Percentiles rank a stretch among this genome's conserved stretches.
These are phyloP conservation scores for Entomobrya multifasciata DNA, from an alignment of 2,888 invertebrate species.

Conservation along the genomic window DNA sequence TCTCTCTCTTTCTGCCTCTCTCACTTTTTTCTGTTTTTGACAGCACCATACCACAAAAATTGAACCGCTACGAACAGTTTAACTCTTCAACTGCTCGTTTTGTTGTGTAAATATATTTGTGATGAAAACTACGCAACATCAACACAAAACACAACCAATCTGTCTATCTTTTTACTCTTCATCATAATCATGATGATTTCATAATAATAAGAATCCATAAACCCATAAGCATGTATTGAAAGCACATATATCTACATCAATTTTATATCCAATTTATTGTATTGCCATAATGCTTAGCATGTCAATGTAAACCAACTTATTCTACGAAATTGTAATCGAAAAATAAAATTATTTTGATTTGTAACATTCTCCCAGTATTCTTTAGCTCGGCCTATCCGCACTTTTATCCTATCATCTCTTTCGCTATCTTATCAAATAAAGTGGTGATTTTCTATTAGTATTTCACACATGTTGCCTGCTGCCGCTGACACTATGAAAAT, in stretches of 20 bases:
- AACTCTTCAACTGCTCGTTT: neutral
- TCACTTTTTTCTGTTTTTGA: too few species aligned
- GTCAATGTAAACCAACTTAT: too few species aligned
- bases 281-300: too few species aligned
- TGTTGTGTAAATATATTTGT: neutral
- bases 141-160: neutral
- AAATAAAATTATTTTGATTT: slow-evolving; percentile 19
- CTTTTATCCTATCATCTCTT: neutral
- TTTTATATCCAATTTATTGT: too few species aligned
- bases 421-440: slow-evolving; percentile 10
- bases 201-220: neutral
- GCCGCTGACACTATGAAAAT: neutral
- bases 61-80: too few species aligned
- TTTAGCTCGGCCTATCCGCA: neutral
- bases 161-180: too few species aligned
- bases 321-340: neutral
- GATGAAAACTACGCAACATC: too few species aligned
- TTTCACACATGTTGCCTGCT: neutral
- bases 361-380: neutral
- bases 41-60: too few species aligned
- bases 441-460: neutral
- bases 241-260: neutral
- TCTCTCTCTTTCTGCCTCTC: too few species aligned
- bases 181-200: slow-evolving; percentile 34
- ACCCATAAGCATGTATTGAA: neutral